A percentile compares a stretch with the other conserved stretches of the same genome.
phyloP scores from a whole-genome alignment of 2,797 vertebrate species.

The Enteromius radiatus region DNA sequence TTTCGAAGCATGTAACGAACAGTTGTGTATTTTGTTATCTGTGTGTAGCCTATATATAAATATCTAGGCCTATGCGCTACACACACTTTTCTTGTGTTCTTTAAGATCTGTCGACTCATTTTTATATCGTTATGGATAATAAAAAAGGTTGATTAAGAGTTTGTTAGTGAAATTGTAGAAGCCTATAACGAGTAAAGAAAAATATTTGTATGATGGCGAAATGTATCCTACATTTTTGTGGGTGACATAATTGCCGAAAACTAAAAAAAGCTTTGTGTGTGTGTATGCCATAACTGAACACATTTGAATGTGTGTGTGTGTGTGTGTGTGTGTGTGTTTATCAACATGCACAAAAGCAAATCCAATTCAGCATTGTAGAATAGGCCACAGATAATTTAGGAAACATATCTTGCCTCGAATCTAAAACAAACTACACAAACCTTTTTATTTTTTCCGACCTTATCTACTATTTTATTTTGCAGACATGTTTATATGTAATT shows the following conservation, averaged over 20 bases:
- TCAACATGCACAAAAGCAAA: background rate
- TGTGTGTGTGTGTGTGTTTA: slow-evolving; percentile 39
- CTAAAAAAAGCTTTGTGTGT: slow-evolving; percentile 12
- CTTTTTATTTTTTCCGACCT: background rate
- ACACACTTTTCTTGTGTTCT: background rate
- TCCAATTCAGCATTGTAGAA: background rate
- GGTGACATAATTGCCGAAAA: slow-evolving; percentile 1
- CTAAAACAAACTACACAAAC: background rate
- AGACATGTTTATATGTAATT: background rate
- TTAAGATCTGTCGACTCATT: background rate
- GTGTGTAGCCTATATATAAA: background rate
- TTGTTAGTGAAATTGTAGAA: slow-evolving; percentile 7
- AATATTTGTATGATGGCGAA: background rate
- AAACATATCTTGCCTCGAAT: background rate
- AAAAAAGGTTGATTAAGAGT: background rate
- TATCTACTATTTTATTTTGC: background rate
- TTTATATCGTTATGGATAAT: background rate
- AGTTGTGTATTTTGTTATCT: background rate
- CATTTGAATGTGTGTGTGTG: slow-evolving; percentile 23
- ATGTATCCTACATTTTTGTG: slow-evolving; percentile 5
- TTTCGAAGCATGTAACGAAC: background rate
- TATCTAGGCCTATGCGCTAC: background rate
- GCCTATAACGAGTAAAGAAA: background rate
- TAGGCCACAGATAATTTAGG: background rate
- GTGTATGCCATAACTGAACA: slow-evolving; percentile 27